Evolutionary conservation across 2,888 invertebrate genomes (phyloP).

Genomic region (Alloscopus bannaensis): DNA sequence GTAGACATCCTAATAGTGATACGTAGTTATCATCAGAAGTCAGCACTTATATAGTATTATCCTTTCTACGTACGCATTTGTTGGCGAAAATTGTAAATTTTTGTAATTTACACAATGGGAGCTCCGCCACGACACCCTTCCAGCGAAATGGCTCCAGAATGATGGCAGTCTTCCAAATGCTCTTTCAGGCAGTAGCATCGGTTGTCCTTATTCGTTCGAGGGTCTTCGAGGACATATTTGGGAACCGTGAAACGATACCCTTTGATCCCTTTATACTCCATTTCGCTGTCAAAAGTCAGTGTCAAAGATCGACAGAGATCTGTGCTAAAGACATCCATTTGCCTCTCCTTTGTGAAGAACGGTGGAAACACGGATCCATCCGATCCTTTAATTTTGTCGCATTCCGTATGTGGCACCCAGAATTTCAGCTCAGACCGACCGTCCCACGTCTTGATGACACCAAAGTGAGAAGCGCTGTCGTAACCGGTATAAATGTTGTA

Average conservation of each 20-base stretch:
- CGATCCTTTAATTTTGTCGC: slow-evolving; percentile 74
- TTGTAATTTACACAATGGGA: slow-evolving; percentile 32
- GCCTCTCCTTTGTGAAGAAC: slow-evolving; percentile 74
- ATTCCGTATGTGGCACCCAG: slow-evolving; percentile 70
- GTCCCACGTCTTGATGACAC: slow-evolving; percentile 53
- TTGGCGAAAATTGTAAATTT: no score
- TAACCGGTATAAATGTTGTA: slow-evolving; percentile 65
- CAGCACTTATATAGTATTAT: no score
- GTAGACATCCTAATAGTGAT: slow-evolving; percentile 34
- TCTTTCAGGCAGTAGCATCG: slow-evolving; percentile 56
- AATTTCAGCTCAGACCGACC: slow-evolving; percentile 31
- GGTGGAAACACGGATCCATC: slow-evolving; percentile 76
- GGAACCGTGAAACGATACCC: slow-evolving; percentile 56
- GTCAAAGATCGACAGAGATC: slow-evolving; percentile 74
- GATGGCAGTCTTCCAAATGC: slow-evolving; percentile 25
- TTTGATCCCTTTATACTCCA: slow-evolving; percentile 49
- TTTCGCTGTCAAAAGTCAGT: slow-evolving; percentile 47
- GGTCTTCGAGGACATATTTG: slow-evolving; percentile 52
- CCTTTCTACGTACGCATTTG: no score
- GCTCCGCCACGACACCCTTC: slow-evolving; percentile 49
- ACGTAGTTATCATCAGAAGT: no score
- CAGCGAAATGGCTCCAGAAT: slow-evolving; percentile 54
- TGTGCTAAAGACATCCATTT: slow-evolving; percentile 74
- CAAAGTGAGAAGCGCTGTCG: slow-evolving; percentile 49
- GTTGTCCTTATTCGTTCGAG: slow-evolving; percentile 55